Percentiles rank a stretch among this genome's conserved stretches.
Conservation (phyloP, 1,140 invertebrate species). For the Colletes gigas region DNA sequence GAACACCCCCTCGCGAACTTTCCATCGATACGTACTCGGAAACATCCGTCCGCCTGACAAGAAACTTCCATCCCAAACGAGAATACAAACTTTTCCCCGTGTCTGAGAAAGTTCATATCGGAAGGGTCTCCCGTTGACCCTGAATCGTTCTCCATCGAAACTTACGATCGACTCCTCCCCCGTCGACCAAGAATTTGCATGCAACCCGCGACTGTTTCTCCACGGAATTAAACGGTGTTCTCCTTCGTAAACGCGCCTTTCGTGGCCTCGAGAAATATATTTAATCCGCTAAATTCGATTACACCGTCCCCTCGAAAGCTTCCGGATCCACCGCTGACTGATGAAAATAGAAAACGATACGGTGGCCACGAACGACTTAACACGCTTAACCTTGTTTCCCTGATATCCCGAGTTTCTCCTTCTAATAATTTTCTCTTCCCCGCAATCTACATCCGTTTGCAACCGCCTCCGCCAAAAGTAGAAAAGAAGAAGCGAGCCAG, state of each 20-base stretch:
- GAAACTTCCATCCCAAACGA: conserved; percentile 44
- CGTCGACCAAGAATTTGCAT: conserved; percentile 20
- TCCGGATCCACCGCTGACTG: no score
- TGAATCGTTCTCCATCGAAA: conserved; percentile 39
- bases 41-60: conserved; percentile 29
- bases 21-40: conserved; percentile 45
- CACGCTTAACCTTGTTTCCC: conserved; percentile 40
- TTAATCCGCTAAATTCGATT: neutral
- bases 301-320: neutral
- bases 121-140: conserved; percentile 43
- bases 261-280: no score
- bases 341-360: no score
- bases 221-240: neutral
- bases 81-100: conserved; percentile 40
- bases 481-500: neutral
- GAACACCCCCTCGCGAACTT: conserved; percentile 35
- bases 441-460: neutral
- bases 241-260: neutral
- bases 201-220: neutral
- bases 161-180: conserved; percentile 42
- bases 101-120: conserved; percentile 42
- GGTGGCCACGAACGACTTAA: neutral
- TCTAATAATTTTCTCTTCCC: conserved; percentile 31
- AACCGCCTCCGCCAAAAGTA: neutral
- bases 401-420: conserved; percentile 40